These are phyloP conservation scores for Columba livia DNA, from an alignment of 2,113 vertebrate species.

Conservation along the genomic window DNA sequence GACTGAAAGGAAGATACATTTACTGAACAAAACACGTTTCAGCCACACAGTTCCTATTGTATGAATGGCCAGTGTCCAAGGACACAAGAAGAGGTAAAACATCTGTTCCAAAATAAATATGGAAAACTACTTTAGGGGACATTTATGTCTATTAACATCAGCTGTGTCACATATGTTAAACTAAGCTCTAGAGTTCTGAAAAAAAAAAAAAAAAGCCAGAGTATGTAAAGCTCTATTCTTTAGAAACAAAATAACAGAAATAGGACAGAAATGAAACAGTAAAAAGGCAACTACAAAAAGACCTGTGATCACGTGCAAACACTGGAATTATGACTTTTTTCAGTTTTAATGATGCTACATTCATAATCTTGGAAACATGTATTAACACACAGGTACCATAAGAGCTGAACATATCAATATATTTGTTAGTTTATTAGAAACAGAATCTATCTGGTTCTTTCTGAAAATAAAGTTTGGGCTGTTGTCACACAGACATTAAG, in stretches of 20 bases:
- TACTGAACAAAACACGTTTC: not conserved
- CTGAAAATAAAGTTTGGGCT: not conserved
- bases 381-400: not conserved
- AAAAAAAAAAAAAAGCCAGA: not conserved
- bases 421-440: not conserved
- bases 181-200: not conserved
- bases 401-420: not conserved
- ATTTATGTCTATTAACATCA: constrained; percentile 43
- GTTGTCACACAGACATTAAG: not conserved
- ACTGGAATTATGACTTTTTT: not conserved
- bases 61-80: constrained; percentile 32
- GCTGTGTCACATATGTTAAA: constrained; percentile 44
- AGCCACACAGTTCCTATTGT: not conserved
- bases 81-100: constrained; percentile 9
- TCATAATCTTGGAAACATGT: not conserved
- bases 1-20: not conserved
- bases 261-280: not conserved
- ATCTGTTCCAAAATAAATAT: constrained; percentile 60
- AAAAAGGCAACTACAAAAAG: not conserved
- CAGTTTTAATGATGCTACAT: not conserved
- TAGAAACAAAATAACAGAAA: not conserved
- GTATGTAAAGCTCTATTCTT: constrained; percentile 4
- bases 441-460: not conserved
- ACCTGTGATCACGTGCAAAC: not conserved
- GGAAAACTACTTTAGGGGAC: constrained; percentile 39